These are phyloP conservation scores for Trachythela sp. DNA, from an alignment of 64 coral and sea anemone species.

Conservation along the genomic window DNA sequence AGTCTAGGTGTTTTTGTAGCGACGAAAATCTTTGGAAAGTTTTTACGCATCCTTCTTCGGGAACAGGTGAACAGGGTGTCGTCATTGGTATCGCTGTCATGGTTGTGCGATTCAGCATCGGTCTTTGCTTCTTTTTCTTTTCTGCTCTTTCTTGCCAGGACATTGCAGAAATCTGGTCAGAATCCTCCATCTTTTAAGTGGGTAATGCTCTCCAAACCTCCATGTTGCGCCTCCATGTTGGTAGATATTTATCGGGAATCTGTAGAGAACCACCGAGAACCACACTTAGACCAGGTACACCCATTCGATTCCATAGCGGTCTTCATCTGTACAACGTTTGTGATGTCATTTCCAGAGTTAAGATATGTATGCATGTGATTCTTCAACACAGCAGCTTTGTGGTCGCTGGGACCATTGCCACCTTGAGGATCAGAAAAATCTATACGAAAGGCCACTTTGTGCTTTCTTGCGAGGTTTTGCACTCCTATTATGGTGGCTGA, in stretches of 20 bases:
- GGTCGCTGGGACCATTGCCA: constrained; percentile 29
- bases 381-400: constrained; percentile 30
- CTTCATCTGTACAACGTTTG: constrained; percentile 30
- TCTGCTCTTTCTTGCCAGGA: neutral
- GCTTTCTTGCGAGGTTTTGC: neutral
- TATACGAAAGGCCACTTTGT: neutral
- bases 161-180: neutral
- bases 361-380: constrained; percentile 28
- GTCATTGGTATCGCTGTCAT: constrained; percentile 3
- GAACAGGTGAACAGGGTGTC: constrained; percentile 44
- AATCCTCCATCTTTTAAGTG: too few relatives aligned
- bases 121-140: neutral
- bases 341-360: constrained; percentile 32
- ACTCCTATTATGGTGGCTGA: constrained; percentile 6
- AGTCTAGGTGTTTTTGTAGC: constrained; percentile 53
- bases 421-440: constrained; percentile 43
- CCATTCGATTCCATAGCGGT: constrained; percentile 23
- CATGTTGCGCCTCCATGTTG: too few relatives aligned
- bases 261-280: constrained; percentile 11
- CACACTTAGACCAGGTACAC: constrained; percentile 11
- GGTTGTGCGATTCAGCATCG: neutral
- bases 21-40: constrained; percentile 51
- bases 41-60: constrained; percentile 52
- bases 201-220: too few relatives aligned
- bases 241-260: constrained; percentile 10